Evolutionary conservation across 2,888 invertebrate species (phyloP), one percentile per base, ranked within the genome.

Genomic region (Scaeva pyrastri): DNA sequence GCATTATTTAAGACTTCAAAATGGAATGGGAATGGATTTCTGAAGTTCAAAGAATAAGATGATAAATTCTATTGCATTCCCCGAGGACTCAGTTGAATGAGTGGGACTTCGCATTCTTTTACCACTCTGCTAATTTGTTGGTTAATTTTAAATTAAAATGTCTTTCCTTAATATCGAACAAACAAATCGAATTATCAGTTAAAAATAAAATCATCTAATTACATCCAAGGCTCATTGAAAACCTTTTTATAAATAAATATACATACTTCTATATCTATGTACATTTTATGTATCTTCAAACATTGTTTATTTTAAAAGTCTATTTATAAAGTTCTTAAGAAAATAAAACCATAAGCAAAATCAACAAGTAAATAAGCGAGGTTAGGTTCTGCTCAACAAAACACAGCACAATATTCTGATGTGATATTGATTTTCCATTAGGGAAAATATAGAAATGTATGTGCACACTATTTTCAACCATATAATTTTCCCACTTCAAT

Each of bases 371-470:
- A 5, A 31, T 31, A 31, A 6, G 8, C 8, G 8, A 31, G 8
- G 31, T 31, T 5, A 31, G 75, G 50, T 70, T 60, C 21, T 12
- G 12, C 39, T 12, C 23, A 21, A 21, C 39, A 10, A 21, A 41
- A n/a, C 31, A 31, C 8, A 31, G 31, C 0, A 5, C 5, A 64
- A 19, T 62, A 41, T 66, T 16, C 56, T 68, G 31, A 31, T 31
- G 39, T 10, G 7, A 12, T 68, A 76, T 76, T 56, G 75, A 76
- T 76, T 76, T 64, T 68, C 75, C 66, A 76, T 76, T 76, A 76
- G 45, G 45, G 21, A 56, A 31, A 56, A 36, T 43, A 31, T 31
- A 31, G 31, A 31, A 31, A 31, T n/a, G n/a, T n/a, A n/a, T n/a
- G n/a, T n/a, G n/a, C n/a, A 31, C 31, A 55, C 12, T 19, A 73